These are phyloP conservation scores for Ectropis crepuscularia DNA, from an alignment of 2,888 invertebrate genomes.

Conservation along the genomic window DNA sequence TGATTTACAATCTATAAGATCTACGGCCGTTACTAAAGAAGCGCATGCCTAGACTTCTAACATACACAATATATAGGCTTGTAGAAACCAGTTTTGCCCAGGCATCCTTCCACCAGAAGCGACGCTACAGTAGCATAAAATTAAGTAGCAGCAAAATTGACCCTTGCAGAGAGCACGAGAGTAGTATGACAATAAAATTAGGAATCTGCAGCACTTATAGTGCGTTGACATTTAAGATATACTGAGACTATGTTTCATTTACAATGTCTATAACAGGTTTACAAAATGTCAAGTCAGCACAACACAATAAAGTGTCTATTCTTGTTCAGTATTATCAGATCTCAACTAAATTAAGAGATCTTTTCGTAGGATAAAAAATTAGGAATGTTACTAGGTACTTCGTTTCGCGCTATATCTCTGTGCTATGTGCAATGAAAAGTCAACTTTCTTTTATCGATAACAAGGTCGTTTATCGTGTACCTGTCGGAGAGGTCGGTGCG, in stretches of 20 bases:
- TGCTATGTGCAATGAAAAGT: background rate
- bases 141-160: background rate
- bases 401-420: background rate
- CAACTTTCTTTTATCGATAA: background rate
- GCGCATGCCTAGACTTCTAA: slow-evolving; percentile 1
- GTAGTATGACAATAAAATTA: background rate
- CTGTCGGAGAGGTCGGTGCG: slow-evolving; percentile 77
- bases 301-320: no score
- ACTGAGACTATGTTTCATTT: no score
- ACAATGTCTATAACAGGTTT: no score
- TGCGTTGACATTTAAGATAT: no score
- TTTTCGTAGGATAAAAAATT: background rate
- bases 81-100: background rate
- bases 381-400: no score
- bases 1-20: background rate
- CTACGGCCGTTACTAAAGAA: background rate
- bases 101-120: slow-evolving; percentile 6
- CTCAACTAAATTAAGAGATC: background rate
- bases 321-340: no score
- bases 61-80: background rate
- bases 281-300: no score
- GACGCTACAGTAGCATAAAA: background rate
- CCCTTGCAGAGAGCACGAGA: background rate
- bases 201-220: no score
- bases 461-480: slow-evolving; percentile 47